Evolutionary conservation across 1,140 invertebrate genomes (phyloP).

Genomic region (Drosophila navojoa): DNA sequence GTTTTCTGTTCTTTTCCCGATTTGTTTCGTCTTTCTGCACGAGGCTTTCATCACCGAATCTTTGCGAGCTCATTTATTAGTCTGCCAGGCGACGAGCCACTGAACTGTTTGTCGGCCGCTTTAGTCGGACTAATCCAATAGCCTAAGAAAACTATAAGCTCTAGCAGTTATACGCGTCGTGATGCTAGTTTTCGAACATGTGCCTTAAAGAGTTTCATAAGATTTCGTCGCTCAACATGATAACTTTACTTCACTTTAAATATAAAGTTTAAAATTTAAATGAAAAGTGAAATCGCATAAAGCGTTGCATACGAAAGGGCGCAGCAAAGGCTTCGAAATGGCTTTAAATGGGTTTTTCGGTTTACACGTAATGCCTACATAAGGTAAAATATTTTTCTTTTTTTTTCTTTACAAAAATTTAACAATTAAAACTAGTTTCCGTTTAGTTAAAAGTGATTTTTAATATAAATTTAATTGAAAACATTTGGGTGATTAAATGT

Average conservation of each 20-base stretch:
- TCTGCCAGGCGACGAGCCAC: conserved; percentile 56
- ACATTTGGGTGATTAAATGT: too few relatives aligned
- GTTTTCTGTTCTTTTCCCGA: conserved; percentile 29
- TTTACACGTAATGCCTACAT: conserved; percentile 2
- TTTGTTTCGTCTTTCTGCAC: conserved; percentile 39
- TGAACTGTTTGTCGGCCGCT: conserved; percentile 43
- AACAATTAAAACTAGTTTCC: background rate
- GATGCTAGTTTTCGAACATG: conserved; percentile 2
- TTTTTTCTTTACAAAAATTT: background rate
- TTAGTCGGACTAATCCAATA: conserved; percentile 10
- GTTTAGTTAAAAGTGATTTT: background rate
- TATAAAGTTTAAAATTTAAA: conserved; percentile 6
- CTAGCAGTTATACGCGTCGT: conserved; percentile 11
- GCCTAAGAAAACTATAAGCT: background rate
- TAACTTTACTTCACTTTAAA: conserved; percentile 31
- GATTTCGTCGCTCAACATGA: background rate
- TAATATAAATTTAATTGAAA: background rate
- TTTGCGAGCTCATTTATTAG: conserved; percentile 50
- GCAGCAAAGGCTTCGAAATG: conserved; percentile 2
- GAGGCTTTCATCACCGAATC: conserved; percentile 39
- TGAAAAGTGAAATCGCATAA: conserved; percentile 34
- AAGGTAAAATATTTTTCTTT: background rate
- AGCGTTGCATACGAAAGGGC: conserved; percentile 38
- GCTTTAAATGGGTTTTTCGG: background rate
- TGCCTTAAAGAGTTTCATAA: background rate